Evolutionary conservation across 1,140 invertebrate genomes (phyloP).

Genomic region (Copidosoma floridanum): DNA sequence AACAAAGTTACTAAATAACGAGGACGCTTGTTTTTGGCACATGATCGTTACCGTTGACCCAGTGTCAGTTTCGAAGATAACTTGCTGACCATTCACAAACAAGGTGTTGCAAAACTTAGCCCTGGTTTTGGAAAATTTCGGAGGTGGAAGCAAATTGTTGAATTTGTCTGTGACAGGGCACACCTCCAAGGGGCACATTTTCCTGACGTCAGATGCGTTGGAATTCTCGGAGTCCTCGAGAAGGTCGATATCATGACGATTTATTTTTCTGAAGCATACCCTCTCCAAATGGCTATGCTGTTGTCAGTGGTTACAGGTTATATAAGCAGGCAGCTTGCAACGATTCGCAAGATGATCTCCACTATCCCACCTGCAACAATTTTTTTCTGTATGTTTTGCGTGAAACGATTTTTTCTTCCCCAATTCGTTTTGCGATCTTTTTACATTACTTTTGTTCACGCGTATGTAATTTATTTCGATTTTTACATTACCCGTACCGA

Average conservation of each 20-base stretch:
- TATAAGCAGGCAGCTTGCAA: neutral
- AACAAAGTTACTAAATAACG: neutral
- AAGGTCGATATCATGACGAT: neutral
- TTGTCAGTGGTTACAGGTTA: neutral
- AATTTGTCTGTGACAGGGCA: neutral
- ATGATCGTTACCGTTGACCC: neutral
- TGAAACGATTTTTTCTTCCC: neutral
- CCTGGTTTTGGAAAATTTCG: neutral
- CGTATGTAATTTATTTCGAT: neutral
- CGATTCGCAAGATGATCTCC: neutral
- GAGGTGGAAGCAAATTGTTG: neutral
- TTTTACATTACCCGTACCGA: neutral
- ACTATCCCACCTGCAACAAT: neutral
- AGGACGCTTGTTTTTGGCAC: neutral
- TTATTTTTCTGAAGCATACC: neutral
- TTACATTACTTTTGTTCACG: neutral
- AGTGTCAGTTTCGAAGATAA: neutral
- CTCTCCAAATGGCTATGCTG: neutral
- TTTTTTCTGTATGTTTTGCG: neutral
- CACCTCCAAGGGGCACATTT: neutral
- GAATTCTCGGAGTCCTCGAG: neutral
- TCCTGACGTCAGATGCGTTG: neutral
- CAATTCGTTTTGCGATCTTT: neutral
- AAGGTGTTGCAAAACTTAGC: neutral
- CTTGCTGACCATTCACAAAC: neutral